Evolutionary conservation across 2,113 vertebrate genomes (phyloP), one percentile per base, ranked within the genome.

Genomic region (Spea multiplicata): DNA sequence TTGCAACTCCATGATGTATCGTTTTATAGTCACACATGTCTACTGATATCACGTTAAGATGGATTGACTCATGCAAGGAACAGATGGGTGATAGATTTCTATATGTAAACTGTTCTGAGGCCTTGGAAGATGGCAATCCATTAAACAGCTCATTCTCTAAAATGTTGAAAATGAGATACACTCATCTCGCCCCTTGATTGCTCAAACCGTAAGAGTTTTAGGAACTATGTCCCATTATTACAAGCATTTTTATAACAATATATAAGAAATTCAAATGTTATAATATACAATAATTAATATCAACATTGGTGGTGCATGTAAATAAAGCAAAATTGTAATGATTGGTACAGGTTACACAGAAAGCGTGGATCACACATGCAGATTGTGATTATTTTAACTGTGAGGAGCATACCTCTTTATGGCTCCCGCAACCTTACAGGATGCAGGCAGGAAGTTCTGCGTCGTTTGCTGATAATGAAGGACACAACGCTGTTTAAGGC

Each of bases 31-130:
- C 67, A 66, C 49, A 66, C 49, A 66, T 72, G 76, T 72, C 71
- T 74, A 30, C 78, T 80, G 78, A 80, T 80, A 80, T 78, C 76
- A 78, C 53, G 62, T 74, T 74, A 80, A 80, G 71, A 80, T 80
- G 78, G 52, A 80, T 80, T 71, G 65, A 62, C 65, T 44, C 45
- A 50, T 64, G 44, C 66, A 80, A 80, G 74, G 71, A 80, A 74
- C 78, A 80, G 78, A 80, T 80, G 78, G 77, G 77, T 79, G 61
- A 79, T 79, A 70, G 62, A 79, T 79, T 79, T 79, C 50, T 79
- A 67, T 73, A 64, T 79, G 77, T 79, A 79, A 79, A 79, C 71
- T 70, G 70, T 55, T 66, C 67, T 49, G 78, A 80, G 74, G 78
- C 78, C 71, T 80, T 65, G 73, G 78, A 71, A 80, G 71, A 74